Evolutionary conservation across 2,113 vertebrate species (phyloP), one percentile per base, ranked within the genome.

Genomic region (Oryzias woworae): DNA sequence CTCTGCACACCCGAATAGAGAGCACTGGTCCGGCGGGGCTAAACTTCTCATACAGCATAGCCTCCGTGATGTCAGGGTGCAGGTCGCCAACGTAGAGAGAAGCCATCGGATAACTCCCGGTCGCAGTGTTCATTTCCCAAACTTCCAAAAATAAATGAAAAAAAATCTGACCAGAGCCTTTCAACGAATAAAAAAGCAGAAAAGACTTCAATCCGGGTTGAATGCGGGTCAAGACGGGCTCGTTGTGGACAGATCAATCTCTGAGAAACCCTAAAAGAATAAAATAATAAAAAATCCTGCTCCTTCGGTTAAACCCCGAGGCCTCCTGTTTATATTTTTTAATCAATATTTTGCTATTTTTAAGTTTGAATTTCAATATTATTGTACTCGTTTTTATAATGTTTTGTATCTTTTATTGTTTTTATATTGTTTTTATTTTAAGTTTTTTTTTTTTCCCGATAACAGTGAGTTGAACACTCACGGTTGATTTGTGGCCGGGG

Each of bases 21-120:
- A 99, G 94, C 41, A 99, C 96, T n/a, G 97, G 97, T 49, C 97
- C 97, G 0, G 97, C 97, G 0, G 97, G 97, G 87, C 96, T 98
- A 92, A 98, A 99, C 92, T 99, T 99, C 94, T 99, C 97, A 0
- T 99, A 99, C 66, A 99, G 94, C 97, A 99, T 97, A 63, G 97
- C 97, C 91, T 99, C 97, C 28, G 97, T 99, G 89, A 99, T 96
- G 56, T 99, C 97, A 48, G 95, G 93, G 93, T 99, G 97, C 92
- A 99, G 92, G 87, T 99, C 97, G 56, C 97, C 97, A 83, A 99
- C 97, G 63, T 99, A 98, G 7, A 98, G 94, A 77, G 97, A 99
- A 47, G 97, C 97, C 97, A 99, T 99, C 26, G 97, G 97, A 90
- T 98, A 99, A 83, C 95, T 98, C 87, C 88, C 92, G 15, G 85